Evolutionary conservation across 2,797 vertebrate genomes (phyloP).

Genomic region (Toxotes lorentzi): DNA sequence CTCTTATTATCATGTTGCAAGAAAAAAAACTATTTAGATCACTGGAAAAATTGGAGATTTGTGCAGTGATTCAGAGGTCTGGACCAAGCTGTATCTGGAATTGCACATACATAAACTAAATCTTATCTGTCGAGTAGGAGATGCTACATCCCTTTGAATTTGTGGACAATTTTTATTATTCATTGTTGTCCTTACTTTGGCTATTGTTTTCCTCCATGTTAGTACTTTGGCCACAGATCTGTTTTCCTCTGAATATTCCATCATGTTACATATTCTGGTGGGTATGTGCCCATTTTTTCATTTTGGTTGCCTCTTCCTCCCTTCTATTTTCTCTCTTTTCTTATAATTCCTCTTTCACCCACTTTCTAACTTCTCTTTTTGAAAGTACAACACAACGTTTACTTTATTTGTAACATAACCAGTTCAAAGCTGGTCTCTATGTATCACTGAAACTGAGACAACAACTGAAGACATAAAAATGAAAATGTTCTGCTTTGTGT

Average conservation of each 20-base stretch:
- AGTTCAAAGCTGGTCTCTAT: neutral
- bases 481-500: conserved; percentile 45
- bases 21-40: neutral
- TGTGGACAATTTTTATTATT: neutral
- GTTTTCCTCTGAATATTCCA: neutral
- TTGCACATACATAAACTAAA: neutral
- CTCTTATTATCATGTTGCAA: neutral
- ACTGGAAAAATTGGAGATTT: neutral
- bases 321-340: neutral
- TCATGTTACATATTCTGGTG: neutral
- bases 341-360: neutral
- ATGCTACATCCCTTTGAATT: neutral
- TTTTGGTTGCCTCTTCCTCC: neutral
- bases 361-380: neutral
- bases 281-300: neutral
- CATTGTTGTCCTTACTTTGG: neutral
- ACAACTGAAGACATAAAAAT: conserved; percentile 19
- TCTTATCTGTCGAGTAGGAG: neutral
- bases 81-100: neutral
- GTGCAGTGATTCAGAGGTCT: neutral
- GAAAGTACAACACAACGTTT: neutral
- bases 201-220: neutral
- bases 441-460: neutral
- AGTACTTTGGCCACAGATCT: neutral
- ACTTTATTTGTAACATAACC: neutral